phyloP scores from a whole-genome alignment of 2,888 invertebrate species.

The Drosophila fungiperda region DNA sequence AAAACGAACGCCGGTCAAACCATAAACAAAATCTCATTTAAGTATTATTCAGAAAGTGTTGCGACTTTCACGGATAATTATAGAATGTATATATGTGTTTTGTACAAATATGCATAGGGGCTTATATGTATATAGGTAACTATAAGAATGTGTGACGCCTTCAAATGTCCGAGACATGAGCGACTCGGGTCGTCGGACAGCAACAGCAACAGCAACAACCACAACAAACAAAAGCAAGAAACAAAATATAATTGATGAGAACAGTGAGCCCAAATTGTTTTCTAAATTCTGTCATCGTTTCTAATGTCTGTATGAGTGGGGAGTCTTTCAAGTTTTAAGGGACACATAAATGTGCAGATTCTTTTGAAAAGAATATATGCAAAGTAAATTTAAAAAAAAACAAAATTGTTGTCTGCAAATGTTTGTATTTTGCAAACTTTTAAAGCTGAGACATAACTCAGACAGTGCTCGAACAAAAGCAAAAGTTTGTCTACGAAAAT shows the following conservation, averaged over 20 bases:
- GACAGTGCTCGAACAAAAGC: not conserved
- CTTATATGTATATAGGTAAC: not conserved
- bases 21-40: constrained; percentile 53
- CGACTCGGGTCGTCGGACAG: constrained; percentile 65
- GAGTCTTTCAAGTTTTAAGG: not conserved
- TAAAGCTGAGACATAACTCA: not conserved
- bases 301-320: not conserved
- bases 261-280: constrained; percentile 38
- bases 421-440: not conserved
- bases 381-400: not conserved
- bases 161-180: constrained; percentile 43
- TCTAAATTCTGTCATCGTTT: constrained; percentile 14
- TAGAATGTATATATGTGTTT: constrained; percentile 28
- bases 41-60: constrained; percentile 40
- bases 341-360: not conserved
- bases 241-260: constrained; percentile 46
- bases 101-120: not conserved
- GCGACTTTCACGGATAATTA: constrained; percentile 52
- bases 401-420: not conserved
- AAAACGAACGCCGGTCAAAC: constrained; percentile 55
- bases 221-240: constrained; percentile 6
- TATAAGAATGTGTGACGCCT: constrained; percentile 29
- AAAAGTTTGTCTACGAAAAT: not conserved
- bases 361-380: not conserved
- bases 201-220: not conserved